phyloP scores from a whole-genome alignment of 2,113 vertebrate species.

The Sterrhoptilus dennistouni region DNA sequence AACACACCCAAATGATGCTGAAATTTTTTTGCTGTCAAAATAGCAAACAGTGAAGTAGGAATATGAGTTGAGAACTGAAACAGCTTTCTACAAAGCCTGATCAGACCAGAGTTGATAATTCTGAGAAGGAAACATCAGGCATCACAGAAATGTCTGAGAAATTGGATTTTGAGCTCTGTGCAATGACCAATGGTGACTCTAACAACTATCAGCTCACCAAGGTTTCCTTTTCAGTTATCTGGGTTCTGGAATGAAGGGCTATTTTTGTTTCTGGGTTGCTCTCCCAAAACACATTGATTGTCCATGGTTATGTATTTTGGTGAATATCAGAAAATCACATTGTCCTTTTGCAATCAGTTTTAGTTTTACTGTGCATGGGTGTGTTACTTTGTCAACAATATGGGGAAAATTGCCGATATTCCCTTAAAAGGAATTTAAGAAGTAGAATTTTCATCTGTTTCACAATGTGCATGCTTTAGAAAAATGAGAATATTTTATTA shows the following conservation, averaged over 20 bases:
- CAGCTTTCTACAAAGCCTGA: neutral
- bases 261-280: neutral
- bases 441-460: neutral
- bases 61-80: neutral
- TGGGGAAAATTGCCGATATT: neutral
- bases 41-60: neutral
- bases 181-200: accelerated
- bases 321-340: neutral
- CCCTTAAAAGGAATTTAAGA: neutral
- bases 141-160: neutral
- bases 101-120: neutral
- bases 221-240: neutral
- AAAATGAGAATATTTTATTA: neutral
- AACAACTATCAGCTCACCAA: neutral
- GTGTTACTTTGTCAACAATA: neutral
- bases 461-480: neutral
- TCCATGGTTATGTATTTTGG: no score
- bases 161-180: neutral
- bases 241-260: neutral
- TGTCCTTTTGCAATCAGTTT: neutral
- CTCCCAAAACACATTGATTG: neutral
- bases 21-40: neutral
- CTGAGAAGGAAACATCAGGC: neutral
- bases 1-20: neutral
- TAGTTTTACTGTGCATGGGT: accelerated